Conservation (phyloP, 2,113 vertebrate genomes). For the Passer domesticus region DNA sequence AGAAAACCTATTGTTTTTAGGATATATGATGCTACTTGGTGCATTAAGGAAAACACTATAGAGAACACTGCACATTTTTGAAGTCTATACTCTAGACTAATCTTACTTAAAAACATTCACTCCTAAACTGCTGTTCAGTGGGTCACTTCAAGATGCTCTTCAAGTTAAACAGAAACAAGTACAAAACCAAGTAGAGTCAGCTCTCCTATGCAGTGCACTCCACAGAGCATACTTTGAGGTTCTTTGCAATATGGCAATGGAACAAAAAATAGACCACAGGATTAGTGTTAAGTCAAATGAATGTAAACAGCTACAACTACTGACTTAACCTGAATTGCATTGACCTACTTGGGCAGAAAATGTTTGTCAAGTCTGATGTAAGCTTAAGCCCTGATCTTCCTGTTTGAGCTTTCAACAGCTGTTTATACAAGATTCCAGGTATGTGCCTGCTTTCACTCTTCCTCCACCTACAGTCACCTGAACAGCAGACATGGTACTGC, state of each 20-base stretch:
- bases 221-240: neutral
- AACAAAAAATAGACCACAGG: conserved; percentile 27
- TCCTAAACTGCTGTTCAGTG: neutral
- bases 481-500: neutral
- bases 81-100: neutral
- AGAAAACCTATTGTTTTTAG: neutral
- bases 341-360: conserved; percentile 63
- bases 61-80: neutral
- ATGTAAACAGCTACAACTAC: conserved; percentile 47
- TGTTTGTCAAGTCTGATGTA: conserved; percentile 42
- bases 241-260: neutral
- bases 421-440: conserved; percentile 10
- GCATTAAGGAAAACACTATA: neutral
- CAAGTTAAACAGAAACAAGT: neutral
- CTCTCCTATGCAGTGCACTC: neutral
- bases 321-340: conserved; percentile 56
- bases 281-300: conserved; percentile 23
- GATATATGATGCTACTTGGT: neutral
- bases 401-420: neutral
- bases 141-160: neutral
- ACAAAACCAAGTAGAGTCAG: neutral
- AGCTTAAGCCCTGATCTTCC: neutral
- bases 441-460: neutral
- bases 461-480: neutral
- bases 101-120: neutral